Conservation (phyloP, 2,113 vertebrate species). For the Sapajus apella region DNA sequence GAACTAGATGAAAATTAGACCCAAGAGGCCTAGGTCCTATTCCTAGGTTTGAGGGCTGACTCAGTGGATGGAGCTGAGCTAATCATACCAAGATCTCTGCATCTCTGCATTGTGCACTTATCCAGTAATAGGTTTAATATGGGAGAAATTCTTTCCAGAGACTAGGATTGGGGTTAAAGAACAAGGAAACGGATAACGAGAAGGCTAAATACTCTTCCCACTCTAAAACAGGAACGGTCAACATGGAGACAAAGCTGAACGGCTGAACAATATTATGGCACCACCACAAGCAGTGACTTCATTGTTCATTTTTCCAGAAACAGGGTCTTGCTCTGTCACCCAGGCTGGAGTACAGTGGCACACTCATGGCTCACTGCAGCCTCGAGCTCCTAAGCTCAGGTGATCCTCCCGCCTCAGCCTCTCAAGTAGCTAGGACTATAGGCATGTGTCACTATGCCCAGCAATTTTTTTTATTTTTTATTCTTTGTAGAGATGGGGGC, state of each 20-base stretch:
- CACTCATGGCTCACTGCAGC: too few relatives aligned
- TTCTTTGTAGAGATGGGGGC: too few relatives aligned
- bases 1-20: neutral
- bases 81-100: neutral
- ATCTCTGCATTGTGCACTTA: too few relatives aligned
- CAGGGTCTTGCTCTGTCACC: too few relatives aligned
- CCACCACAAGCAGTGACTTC: neutral
- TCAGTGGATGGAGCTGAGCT: neutral
- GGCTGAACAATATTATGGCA: neutral
- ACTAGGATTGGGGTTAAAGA: neutral
- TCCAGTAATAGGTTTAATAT: neutral
- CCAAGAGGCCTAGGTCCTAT: neutral
- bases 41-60: neutral
- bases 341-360: too few relatives aligned
- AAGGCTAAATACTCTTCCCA: neutral
- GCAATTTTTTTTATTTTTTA: too few relatives aligned
- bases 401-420: too few relatives aligned
- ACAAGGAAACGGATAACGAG: neutral
- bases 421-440: too few relatives aligned
- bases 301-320: too few relatives aligned
- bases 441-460: too few relatives aligned
- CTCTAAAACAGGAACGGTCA: neutral
- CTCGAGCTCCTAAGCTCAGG: too few relatives aligned
- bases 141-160: neutral
- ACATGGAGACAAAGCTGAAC: neutral